Percentiles rank a stretch among this genome's conserved stretches.
Conservation (phyloP, 1,140 invertebrate genomes). For the Magallana angulata region DNA sequence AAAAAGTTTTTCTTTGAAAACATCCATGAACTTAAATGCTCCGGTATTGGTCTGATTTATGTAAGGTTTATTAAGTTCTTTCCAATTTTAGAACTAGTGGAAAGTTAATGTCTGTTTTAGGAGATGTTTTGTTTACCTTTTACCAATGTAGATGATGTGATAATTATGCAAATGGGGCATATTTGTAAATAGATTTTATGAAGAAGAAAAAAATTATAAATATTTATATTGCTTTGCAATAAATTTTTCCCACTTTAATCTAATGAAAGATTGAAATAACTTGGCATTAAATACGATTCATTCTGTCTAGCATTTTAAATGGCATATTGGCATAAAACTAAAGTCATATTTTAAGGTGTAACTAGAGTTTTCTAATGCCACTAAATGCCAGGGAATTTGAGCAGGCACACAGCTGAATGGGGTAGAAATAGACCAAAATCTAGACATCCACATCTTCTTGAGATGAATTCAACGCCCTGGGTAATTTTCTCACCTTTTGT, state of each 20-base stretch:
- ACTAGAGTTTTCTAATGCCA: background rate
- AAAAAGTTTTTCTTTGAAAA: background rate
- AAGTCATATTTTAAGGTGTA: background rate
- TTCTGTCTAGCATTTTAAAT: background rate
- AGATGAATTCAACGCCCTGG: background rate
- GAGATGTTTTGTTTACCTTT: background rate
- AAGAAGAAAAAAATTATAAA: too few species aligned
- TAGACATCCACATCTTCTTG: background rate
- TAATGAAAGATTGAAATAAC: too few species aligned
- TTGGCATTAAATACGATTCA: too few species aligned
- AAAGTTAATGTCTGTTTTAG: slow-evolving; percentile 7
- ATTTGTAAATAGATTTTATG: too few species aligned
- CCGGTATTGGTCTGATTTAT: background rate
- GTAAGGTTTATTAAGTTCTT: slow-evolving; percentile 7
- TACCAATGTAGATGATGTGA: background rate
- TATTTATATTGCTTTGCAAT: too few species aligned
- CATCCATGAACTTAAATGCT: background rate
- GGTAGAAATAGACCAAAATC: slow-evolving; percentile 17
- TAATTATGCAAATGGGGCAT: background rate
- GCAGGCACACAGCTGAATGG: background rate
- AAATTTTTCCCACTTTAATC: too few species aligned
- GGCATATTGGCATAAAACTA: background rate
- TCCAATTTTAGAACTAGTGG: background rate
- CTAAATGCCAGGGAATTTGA: slow-evolving; percentile 5
- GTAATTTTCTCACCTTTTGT: too few species aligned